A percentile compares a stretch with the other conserved stretches of the same genome.
Conservation (phyloP, 1,140 invertebrate species). For the Cydia amplana region DNA sequence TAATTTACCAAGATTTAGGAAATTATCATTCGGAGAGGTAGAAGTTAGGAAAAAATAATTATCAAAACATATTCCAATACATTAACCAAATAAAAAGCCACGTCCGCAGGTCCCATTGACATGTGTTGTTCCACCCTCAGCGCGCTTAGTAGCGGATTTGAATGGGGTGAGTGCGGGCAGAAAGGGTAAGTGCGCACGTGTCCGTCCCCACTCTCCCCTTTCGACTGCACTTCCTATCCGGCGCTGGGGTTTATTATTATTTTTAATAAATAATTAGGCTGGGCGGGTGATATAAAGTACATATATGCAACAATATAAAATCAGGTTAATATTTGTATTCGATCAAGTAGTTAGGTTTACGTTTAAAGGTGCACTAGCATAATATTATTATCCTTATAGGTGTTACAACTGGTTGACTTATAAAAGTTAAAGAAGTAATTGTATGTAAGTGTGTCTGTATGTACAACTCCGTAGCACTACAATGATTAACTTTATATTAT, state of each 20-base stretch:
- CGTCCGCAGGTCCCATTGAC: constrained; percentile 20
- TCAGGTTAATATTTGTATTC: neutral
- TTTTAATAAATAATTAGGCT: constrained; percentile 6
- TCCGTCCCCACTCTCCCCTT: constrained; percentile 23
- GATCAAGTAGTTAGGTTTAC: neutral
- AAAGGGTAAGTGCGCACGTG: constrained; percentile 32
- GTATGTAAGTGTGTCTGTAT: no score
- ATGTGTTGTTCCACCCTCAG: constrained; percentile 18
- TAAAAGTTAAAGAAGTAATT: no score
- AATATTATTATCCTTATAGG: no score
- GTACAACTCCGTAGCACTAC: no score
- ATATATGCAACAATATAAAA: neutral
- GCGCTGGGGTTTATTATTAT: constrained; percentile 1
- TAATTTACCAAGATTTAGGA: neutral
- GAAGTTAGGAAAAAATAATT: neutral
- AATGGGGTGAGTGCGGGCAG: constrained; percentile 19
- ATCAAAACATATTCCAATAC: constrained; percentile 1
- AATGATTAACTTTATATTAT: no score
- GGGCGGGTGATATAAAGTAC: neutral
- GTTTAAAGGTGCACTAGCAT: neutral
- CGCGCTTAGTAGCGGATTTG: constrained; percentile 28
- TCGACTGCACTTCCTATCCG: constrained; percentile 14
- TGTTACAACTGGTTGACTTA: no score
- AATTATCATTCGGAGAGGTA: neutral
- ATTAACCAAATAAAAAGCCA: neutral